Conservation (phyloP, 2,113 vertebrate genomes). For the Pterocles orientalis region DNA sequence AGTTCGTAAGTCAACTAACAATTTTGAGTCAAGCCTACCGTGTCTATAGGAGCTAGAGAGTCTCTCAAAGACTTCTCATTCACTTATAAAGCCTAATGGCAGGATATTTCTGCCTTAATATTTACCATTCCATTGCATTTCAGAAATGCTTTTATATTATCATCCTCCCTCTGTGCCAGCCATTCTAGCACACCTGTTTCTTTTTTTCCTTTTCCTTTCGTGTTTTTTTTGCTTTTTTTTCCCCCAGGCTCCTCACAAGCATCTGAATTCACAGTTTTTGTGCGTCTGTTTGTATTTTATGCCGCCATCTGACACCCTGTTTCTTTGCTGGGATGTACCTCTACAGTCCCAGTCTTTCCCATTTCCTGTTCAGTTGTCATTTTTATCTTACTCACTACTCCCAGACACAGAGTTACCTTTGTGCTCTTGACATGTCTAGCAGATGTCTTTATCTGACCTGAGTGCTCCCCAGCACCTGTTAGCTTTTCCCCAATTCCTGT, state of each 20-base stretch:
- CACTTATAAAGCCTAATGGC: neutral
- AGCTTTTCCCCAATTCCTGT: neutral
- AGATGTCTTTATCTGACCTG: slow-evolving; percentile 65
- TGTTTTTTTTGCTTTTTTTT: accelerated
- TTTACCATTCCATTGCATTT: neutral
- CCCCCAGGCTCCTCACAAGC: neutral
- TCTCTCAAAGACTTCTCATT: neutral
- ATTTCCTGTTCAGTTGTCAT: slow-evolving; percentile 65
- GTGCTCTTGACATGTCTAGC: slow-evolving; percentile 54
- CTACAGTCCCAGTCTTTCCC: neutral
- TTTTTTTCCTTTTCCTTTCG: neutral
- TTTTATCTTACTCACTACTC: slow-evolving; percentile 27
- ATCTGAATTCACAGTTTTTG: slow-evolving; percentile 8
- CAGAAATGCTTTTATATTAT: slow-evolving; percentile 23
- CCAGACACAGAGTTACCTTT: slow-evolving; percentile 60
- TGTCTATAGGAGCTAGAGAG: neutral
- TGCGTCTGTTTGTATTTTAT: slow-evolving; percentile 18
- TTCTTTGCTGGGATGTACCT: slow-evolving; percentile 13
- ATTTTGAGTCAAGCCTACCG: neutral
- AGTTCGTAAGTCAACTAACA: neutral
- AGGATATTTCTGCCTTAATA: neutral
- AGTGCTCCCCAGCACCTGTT: slow-evolving; percentile 53
- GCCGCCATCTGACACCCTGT: neutral
- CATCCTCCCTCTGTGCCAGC: neutral
- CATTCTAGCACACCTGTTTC: slow-evolving; percentile 22